Evolutionary conservation across 2,797 vertebrate species (phyloP).

Genomic region (Nothura maculosa): DNA sequence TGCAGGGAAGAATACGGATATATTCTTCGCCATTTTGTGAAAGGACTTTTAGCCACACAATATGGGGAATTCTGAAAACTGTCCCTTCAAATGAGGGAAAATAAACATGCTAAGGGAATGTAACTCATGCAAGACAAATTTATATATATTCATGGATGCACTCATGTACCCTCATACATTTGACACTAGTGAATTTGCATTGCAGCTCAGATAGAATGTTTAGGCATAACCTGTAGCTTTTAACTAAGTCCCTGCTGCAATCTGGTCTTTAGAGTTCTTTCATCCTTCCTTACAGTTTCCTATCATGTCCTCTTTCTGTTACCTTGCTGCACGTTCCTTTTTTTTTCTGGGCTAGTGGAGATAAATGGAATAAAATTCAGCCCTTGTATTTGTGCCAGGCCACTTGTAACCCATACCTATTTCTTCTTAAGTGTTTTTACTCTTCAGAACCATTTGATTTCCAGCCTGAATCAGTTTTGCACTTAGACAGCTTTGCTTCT

Average conservation of each 20-base stretch:
- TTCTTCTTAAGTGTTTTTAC: background rate
- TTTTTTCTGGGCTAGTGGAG: background rate
- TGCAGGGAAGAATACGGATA: background rate
- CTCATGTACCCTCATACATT: background rate
- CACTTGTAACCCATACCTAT: background rate
- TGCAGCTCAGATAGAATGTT: background rate
- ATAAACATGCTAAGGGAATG: background rate
- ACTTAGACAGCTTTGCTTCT: background rate
- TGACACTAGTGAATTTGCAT: background rate
- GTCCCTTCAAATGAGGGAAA: background rate
- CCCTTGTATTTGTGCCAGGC: background rate
- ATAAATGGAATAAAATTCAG: background rate
- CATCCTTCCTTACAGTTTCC: background rate
- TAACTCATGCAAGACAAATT: background rate
- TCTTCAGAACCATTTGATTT: background rate
- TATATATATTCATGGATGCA: background rate
- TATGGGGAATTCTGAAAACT: background rate
- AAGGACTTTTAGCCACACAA: rapidly evolving
- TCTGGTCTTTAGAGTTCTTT: background rate
- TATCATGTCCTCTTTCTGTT: background rate
- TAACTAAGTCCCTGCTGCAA: background rate
- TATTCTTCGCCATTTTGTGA: background rate
- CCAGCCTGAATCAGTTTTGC: background rate
- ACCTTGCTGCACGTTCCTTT: background rate
- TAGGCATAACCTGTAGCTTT: background rate